phyloP scores from a whole-genome alignment of 2,888 invertebrate species.

The Polylopha cassiicola region DNA sequence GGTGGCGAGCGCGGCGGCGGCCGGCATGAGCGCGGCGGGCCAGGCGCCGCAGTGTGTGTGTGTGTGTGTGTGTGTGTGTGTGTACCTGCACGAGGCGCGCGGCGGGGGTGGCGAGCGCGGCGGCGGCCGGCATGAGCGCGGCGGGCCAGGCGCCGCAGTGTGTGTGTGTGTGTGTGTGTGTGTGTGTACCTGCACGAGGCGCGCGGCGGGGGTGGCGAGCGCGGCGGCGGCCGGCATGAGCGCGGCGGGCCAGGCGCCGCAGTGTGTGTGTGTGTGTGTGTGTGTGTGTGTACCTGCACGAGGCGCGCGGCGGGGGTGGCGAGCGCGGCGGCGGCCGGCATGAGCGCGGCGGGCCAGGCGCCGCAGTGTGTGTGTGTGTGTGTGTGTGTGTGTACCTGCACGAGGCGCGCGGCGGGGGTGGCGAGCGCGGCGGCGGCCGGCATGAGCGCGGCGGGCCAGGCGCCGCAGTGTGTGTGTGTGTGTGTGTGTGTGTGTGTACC shows the following conservation, averaged over 20 bases:
- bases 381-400: conserved; percentile 46
- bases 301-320: conserved; percentile 52
- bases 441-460: conserved; percentile 58
- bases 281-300: conserved; percentile 47
- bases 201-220: conserved; percentile 46
- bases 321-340: conserved; percentile 60
- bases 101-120: conserved; percentile 54
- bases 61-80: background rate
- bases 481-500: conserved; percentile 35
- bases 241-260: conserved; percentile 53
- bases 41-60: too few species aligned
- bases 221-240: conserved; percentile 62
- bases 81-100: conserved; percentile 58
- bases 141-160: conserved; percentile 57
- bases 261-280: too few species aligned
- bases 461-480: too few species aligned
- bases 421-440: conserved; percentile 57
- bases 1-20: conserved; percentile 52
- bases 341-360: conserved; percentile 54
- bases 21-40: conserved; percentile 57
- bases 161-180: too few species aligned
- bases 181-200: conserved; percentile 54
- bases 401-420: conserved; percentile 49
- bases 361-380: too few species aligned
- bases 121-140: conserved; percentile 53